Percentiles rank a stretch among this genome's conserved stretches.
These are phyloP conservation scores for Plectropomus leopardus DNA, from an alignment of 2,113 vertebrate genomes.

Conservation along the genomic window DNA sequence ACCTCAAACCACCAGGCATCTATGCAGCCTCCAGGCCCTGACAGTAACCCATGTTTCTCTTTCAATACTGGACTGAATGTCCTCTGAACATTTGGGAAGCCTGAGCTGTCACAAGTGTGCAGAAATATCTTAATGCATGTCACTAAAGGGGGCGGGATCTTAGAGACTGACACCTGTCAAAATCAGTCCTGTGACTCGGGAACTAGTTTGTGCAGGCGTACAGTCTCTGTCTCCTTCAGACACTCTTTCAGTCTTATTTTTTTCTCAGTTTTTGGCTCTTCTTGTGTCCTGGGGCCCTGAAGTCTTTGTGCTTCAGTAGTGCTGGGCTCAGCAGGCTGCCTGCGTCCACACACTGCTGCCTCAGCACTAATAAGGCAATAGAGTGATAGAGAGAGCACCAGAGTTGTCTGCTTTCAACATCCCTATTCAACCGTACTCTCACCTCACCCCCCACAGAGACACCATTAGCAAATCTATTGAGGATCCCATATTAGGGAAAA, in stretches of 20 bases:
- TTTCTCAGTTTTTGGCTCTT: slow-evolving; percentile 63
- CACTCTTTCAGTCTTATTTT: slow-evolving; percentile 53
- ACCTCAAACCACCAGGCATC: slow-evolving; percentile 45
- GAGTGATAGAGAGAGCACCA: slow-evolving; percentile 77
- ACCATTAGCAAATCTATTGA: slow-evolving; percentile 75
- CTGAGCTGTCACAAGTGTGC: slow-evolving; percentile 39
- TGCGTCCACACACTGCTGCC: slow-evolving; percentile 82
- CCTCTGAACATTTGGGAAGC: neutral
- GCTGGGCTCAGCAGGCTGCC: slow-evolving; percentile 85
- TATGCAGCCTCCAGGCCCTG: neutral
- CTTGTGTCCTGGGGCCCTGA: slow-evolving; percentile 72
- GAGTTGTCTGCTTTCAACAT: slow-evolving; percentile 80
- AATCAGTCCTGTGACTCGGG: slow-evolving; percentile 43
- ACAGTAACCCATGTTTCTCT: slow-evolving; percentile 27
- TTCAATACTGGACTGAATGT: slow-evolving; percentile 11
- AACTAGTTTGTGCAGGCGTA: slow-evolving; percentile 24
- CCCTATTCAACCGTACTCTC: slow-evolving; percentile 71
- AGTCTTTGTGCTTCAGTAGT: slow-evolving; percentile 82
- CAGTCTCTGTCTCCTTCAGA: slow-evolving; percentile 39
- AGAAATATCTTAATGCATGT: slow-evolving; percentile 42
- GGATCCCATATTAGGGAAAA: slow-evolving; percentile 75
- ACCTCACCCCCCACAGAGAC: slow-evolving; percentile 67
- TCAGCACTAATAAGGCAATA: slow-evolving; percentile 84
- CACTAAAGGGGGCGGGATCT: slow-evolving; percentile 16
- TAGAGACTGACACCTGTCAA: slow-evolving; percentile 72